Evolutionary conservation across 1,140 invertebrate species (phyloP), one percentile per base, ranked within the genome.

Genomic region (Latrodectus geometricus): DNA sequence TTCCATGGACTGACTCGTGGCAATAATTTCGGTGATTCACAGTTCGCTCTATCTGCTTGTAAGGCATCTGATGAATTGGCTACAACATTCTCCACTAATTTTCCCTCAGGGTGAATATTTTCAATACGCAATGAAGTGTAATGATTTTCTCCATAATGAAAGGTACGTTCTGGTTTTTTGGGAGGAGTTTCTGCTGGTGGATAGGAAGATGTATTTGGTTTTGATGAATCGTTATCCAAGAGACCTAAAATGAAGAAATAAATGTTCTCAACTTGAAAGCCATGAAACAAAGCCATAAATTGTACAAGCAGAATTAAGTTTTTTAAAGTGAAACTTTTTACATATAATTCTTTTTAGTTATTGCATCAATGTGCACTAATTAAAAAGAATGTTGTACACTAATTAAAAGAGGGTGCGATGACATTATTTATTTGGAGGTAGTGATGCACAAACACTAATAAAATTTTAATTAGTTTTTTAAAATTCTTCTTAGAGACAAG

Each of bases 1-100:
- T 75, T 87, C 85, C 85, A 87, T 66, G 85, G 85, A 66, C 85
- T 87, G 9, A 87, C 50, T 35, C 77, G 79, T 14, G 85, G 85
- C 14, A 87, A 49, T 75, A 21, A 72, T 61, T 70, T 15, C 52
- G 49, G 12, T 72, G 54, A 21, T 8, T 35, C 23, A 70, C 79
- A 8, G 79, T 20, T 15, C 17, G 23, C 17, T 78, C 8, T 54
- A 65, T 61, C 54, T 11, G 54, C 54, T 17, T 14, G 17, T 17
- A 61, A 14, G 54, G 11, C 8, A 61, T 61, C 54, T 50, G 48
- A 35, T 4, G 65, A 9, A 52, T 9, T 66, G 35, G n/a, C 35
- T 35, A 3, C 35, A 35, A 35, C 35, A 35, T 35, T 35, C 5
- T 35, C 35, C 1, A 35, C 35, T 35, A 35, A 35, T 35, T 35